phyloP scores from a whole-genome alignment of 2,888 invertebrate species.

The Catocala sponsa region DNA sequence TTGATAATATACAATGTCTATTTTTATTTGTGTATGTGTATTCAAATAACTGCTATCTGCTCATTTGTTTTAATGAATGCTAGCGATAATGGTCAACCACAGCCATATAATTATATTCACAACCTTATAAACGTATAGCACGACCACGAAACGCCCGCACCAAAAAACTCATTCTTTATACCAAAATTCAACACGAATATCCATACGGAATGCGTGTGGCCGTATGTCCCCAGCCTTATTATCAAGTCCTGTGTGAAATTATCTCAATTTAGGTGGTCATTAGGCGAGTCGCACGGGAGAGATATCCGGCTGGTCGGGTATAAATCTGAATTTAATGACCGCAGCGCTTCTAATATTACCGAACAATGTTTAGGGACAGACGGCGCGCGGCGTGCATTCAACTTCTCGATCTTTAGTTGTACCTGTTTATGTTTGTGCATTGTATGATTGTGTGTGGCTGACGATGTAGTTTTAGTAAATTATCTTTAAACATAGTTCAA shows the following conservation, averaged over 20 bases:
- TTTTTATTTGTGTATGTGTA: too few species aligned
- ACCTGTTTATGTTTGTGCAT: slow-evolving; percentile 29
- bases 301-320: slow-evolving; percentile 82
- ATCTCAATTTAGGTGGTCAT: slow-evolving; percentile 88
- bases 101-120: not conserved
- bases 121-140: too few species aligned
- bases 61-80: too few species aligned
- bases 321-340: slow-evolving; percentile 88
- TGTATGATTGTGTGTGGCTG: not conserved
- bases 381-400: slow-evolving; percentile 31
- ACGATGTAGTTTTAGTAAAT: not conserved
- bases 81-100: not conserved
- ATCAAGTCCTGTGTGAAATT: slow-evolving; percentile 82
- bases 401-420: slow-evolving; percentile 44
- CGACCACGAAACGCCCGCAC: not conserved
- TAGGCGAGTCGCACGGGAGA: slow-evolving; percentile 86
- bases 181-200: not conserved
- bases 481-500: not conserved
- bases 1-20: too few species aligned
- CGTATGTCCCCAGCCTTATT: slow-evolving; percentile 64
- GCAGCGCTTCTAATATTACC: slow-evolving; percentile 77
- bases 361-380: slow-evolving; percentile 75
- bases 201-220: slow-evolving; percentile 25
- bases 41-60: too few species aligned
- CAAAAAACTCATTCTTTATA: not conserved